Evolutionary conservation across 2,113 vertebrate genomes (phyloP).

Genomic region (Odocoileus hemionus): DNA sequence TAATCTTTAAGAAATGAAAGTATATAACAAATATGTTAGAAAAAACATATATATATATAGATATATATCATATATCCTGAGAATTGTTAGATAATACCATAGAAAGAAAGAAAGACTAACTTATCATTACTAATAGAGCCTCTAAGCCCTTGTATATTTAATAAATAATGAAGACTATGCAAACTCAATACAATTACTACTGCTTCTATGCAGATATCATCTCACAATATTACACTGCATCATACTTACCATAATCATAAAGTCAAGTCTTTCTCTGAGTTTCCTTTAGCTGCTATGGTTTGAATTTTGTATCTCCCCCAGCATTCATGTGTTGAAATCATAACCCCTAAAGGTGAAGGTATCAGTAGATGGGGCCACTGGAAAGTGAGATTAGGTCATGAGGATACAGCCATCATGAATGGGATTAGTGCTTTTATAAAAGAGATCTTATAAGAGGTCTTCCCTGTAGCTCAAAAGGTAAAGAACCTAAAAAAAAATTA

Average conservation of each 20-base stretch:
- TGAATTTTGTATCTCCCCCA: background rate
- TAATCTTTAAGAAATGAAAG: conserved; percentile 40
- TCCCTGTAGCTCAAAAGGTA: background rate
- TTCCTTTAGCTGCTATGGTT: background rate
- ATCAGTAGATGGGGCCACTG: background rate
- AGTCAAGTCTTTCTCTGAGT: background rate
- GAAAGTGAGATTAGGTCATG: background rate
- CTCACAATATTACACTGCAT: background rate
- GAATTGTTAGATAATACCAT: background rate
- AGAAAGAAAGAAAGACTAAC: background rate
- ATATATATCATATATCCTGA: background rate
- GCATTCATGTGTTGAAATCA: background rate
- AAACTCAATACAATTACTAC: background rate
- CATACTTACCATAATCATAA: background rate
- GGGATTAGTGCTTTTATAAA: background rate
- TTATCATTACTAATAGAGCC: background rate
- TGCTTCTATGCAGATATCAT: background rate
- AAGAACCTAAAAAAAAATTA: background rate
- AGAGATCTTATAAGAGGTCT: background rate
- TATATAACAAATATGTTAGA: background rate
- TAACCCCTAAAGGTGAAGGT: background rate
- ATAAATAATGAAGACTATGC: background rate
- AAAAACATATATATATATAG: background rate
- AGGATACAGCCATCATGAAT: background rate
- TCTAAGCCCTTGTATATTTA: background rate